A percentile compares a stretch with the other conserved stretches of the same genome.
Conservation (phyloP, 23 tunicate species). For the Trididemnum miniatum region DNA sequence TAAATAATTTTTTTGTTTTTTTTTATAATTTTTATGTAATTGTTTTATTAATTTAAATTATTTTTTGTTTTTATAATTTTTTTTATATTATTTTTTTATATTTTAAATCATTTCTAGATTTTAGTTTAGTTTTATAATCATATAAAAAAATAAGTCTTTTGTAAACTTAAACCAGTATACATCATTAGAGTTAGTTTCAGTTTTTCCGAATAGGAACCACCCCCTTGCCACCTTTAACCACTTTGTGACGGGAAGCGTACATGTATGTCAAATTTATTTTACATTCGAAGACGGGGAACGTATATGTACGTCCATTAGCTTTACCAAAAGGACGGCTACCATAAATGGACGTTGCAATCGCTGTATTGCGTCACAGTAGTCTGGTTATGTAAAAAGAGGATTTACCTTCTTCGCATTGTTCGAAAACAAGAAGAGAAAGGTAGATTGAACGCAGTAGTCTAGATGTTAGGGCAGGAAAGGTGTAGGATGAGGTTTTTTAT, state of each 20-base stretch:
- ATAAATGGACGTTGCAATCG: slow-evolving; percentile 18
- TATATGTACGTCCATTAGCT: slow-evolving; percentile 18
- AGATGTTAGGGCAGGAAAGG: neutral
- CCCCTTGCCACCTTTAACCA: no score
- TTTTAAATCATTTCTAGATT: no score
- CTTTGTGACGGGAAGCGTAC: slow-evolving; percentile 26
- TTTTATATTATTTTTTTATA: no score
- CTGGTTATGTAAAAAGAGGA: slow-evolving; percentile 18
- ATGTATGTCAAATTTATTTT: slow-evolving; percentile 26
- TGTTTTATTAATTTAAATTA: no score
- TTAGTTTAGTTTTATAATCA: no score
- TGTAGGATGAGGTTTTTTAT: slow-evolving; percentile 1
- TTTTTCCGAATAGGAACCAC: no score
- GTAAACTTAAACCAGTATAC: no score
- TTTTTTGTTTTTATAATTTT: no score
- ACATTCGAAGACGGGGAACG: slow-evolving; percentile 21
- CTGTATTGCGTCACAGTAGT: slow-evolving; percentile 24
- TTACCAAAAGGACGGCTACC: slow-evolving; percentile 19
- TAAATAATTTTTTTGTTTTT: no score
- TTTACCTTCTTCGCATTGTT: slow-evolving; percentile 5
- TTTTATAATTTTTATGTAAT: no score
- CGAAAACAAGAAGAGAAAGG: slow-evolving; percentile 8
- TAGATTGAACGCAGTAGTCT: neutral
- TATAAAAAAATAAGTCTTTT: no score
- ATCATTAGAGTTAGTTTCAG: no score